A percentile compares a stretch with the other conserved stretches of the same genome.
Evolutionary conservation across 2,888 invertebrate genomes (phyloP).

Genomic region (Coleophora deauratella): DNA sequence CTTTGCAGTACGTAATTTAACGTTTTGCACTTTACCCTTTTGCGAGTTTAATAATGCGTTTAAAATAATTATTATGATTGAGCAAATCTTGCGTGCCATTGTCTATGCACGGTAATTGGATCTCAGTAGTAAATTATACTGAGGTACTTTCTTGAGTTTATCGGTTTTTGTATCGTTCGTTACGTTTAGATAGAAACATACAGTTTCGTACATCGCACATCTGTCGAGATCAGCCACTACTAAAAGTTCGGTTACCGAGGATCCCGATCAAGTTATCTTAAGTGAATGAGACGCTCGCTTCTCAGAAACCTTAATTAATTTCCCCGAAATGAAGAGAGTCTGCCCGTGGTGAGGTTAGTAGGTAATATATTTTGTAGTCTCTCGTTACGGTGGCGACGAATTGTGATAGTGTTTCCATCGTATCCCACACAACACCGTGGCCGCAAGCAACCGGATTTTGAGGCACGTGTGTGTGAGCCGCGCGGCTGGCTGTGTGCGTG

Average conservation of each 20-base stretch:
- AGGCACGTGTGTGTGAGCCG: slow-evolving; percentile 27
- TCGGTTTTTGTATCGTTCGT: too few relatives aligned
- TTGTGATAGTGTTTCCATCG: slow-evolving; percentile 39
- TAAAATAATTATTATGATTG: slow-evolving; percentile 49
- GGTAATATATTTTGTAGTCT: slow-evolving; percentile 35
- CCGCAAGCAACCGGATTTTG: slow-evolving; percentile 41
- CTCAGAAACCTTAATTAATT: slow-evolving; percentile 59
- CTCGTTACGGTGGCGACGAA: slow-evolving; percentile 30
- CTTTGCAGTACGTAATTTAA: slow-evolving; percentile 50
- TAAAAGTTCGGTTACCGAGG: too few relatives aligned
- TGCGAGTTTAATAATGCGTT: slow-evolving; percentile 54
- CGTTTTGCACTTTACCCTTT: slow-evolving; percentile 37
- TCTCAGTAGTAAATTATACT: too few relatives aligned
- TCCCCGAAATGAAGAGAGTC: slow-evolving; percentile 49
- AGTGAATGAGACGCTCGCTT: slow-evolving; percentile 47
- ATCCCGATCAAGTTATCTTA: too few relatives aligned
- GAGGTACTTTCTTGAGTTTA: too few relatives aligned
- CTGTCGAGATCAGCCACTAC: too few relatives aligned
- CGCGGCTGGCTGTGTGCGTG: slow-evolving; percentile 14
- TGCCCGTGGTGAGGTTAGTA: slow-evolving; percentile 40
- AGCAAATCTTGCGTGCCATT: slow-evolving; percentile 56
- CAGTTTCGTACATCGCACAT: too few relatives aligned
- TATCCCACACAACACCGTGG: slow-evolving; percentile 14
- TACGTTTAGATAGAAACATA: too few relatives aligned
- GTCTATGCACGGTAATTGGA: slow-evolving; percentile 32